Evolutionary conservation across 2,113 vertebrate genomes (phyloP).

Genomic region (human): DNA sequence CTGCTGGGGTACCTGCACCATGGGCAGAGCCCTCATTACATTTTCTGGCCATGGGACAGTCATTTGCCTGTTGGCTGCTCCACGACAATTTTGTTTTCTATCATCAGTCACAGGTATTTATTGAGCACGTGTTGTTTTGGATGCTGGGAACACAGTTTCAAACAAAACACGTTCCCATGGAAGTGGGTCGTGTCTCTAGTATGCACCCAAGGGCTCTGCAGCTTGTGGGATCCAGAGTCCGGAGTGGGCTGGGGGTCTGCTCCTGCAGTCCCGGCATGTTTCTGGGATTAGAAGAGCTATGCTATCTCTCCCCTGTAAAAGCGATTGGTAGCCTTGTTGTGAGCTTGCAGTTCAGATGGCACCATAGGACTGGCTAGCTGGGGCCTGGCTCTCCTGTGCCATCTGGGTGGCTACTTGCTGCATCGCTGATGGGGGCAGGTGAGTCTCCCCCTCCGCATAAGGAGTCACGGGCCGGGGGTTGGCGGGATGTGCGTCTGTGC

Average conservation of each 20-base stretch:
- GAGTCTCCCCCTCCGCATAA: too few species aligned
- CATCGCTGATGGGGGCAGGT: too few species aligned
- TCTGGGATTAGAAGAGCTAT: background rate
- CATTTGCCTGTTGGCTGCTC: too few species aligned
- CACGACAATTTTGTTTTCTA: accelerated
- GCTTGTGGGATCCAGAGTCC: background rate
- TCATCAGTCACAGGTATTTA: accelerated
- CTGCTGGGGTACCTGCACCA: accelerated
- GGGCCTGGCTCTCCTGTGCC: background rate
- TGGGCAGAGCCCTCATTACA: background rate
- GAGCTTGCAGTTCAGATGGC: background rate
- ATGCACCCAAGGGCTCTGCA: accelerated
- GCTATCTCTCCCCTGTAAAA: background rate
- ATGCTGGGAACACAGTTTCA: accelerated
- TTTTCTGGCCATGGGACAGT: background rate
- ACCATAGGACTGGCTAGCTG: accelerated
- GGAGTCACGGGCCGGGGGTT: accelerated
- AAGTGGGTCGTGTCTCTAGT: background rate
- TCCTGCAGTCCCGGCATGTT: accelerated
- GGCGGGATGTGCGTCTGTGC: background rate
- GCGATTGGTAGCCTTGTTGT: accelerated
- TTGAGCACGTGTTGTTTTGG: accelerated
- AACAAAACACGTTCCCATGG: accelerated
- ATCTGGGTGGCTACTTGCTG: accelerated
- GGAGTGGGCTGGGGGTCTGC: background rate